phyloP scores from a whole-genome alignment of 2,888 invertebrate species.

The Apoderus coryli region DNA sequence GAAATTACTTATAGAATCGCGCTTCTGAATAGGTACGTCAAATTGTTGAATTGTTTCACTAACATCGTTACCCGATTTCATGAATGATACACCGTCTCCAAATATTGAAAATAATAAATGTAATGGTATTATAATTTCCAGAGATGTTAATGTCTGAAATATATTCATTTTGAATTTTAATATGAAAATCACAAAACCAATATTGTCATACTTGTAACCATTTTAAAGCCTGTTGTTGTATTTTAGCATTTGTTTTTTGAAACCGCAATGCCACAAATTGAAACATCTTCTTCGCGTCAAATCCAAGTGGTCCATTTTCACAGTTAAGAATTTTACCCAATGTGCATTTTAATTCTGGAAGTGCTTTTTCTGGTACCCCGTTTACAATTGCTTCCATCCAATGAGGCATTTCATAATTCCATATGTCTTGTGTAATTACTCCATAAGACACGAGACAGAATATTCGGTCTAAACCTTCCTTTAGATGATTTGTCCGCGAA shows the following conservation, averaged over 20 bases:
- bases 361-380: conserved; percentile 79
- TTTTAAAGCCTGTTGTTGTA: conserved; percentile 75
- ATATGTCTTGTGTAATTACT: conserved; percentile 88
- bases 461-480: conserved; percentile 85
- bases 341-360: conserved; percentile 69
- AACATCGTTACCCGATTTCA: conserved; percentile 38
- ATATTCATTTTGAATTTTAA: too few relatives aligned
- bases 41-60: conserved; percentile 30
- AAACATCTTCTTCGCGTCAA: conserved; percentile 89
- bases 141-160: conserved; percentile 62
- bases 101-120: conserved; percentile 80
- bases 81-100: conserved; percentile 67
- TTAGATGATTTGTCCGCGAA: conserved; percentile 77
- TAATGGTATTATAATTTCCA: conserved; percentile 83
- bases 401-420: conserved; percentile 97
- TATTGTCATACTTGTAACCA: conserved; percentile 76
- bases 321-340: conserved; percentile 90
- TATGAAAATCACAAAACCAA: too few relatives aligned
- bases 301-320: conserved; percentile 87
- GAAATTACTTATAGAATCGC: conserved; percentile 12
- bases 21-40: too few relatives aligned
- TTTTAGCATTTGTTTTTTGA: conserved; percentile 60
- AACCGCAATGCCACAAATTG: conserved; percentile 84
- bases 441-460: conserved; percentile 97
- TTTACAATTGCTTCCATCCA: conserved; percentile 98